Conservation (phyloP, 2,797 vertebrate species). For the Pyrocephalus nanus region DNA sequence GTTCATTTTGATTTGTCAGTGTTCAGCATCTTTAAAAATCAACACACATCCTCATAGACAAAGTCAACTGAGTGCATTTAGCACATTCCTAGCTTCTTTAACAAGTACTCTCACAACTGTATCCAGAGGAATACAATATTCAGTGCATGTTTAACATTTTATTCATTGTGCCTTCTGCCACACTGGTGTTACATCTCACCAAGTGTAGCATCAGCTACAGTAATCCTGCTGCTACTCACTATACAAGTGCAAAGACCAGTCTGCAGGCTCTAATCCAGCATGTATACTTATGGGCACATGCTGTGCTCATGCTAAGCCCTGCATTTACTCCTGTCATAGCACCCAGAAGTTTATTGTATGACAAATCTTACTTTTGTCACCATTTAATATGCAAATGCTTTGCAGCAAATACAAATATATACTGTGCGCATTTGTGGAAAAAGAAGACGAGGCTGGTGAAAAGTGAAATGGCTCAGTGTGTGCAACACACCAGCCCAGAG, state of each 20-base stretch:
- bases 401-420: neutral
- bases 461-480: neutral
- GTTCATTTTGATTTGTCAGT: neutral
- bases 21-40: neutral
- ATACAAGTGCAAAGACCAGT: neutral
- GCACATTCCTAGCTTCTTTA: neutral
- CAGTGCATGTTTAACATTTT: neutral
- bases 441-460: neutral
- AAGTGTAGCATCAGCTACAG: slow-evolving; percentile 16
- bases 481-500: neutral
- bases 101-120: neutral
- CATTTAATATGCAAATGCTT: neutral
- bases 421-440: neutral
- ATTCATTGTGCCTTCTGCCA: neutral
- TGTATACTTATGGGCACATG: neutral
- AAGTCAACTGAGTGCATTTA: neutral
- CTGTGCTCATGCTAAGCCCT: neutral
- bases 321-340: neutral
- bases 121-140: neutral
- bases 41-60: neutral
- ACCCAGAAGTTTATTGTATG: neutral
- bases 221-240: neutral
- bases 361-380: neutral
- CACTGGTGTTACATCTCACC: neutral
- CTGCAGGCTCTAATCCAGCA: neutral